Percentiles rank a stretch among this genome's conserved stretches.
Conservation (phyloP, 2,888 invertebrate species). For the Cryptops parisi region DNA sequence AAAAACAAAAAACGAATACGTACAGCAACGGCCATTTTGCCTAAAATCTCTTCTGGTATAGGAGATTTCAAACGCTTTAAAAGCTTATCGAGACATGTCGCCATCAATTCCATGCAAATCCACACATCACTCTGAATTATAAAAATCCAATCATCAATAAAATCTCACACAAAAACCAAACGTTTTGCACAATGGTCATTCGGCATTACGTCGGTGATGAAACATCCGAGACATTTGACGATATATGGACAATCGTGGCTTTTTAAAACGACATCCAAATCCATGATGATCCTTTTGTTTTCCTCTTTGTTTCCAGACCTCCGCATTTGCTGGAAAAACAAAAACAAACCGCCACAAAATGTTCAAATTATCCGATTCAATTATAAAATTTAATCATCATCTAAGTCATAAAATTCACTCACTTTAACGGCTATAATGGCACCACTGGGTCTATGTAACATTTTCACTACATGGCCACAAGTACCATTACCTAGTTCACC, state of each 20-base stretch:
- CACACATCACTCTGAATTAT: constrained; percentile 58
- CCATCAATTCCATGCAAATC: constrained; percentile 99
- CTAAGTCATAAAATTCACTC: constrained; percentile 21
- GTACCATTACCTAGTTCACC: constrained; percentile 88
- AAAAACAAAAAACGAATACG: constrained; percentile 29
- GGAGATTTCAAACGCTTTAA: constrained; percentile 67
- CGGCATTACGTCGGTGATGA: constrained; percentile 69
- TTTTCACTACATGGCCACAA: constrained; percentile 95
- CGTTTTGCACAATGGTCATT: not conserved
- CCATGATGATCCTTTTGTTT: constrained; percentile 96
- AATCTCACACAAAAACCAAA: too few relatives aligned
- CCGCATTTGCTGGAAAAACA: constrained; percentile 65
- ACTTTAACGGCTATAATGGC: constrained; percentile 89
- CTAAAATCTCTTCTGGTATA: constrained; percentile 91
- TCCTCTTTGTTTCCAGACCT: constrained; percentile 93
- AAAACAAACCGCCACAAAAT: constrained; percentile 5
- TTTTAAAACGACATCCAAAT: constrained; percentile 93
- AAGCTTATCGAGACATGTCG: constrained; percentile 94
- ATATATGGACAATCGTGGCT: constrained; percentile 95
- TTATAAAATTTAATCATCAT: not conserved
- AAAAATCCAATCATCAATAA: too few relatives aligned
- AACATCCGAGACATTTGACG: constrained; percentile 92
- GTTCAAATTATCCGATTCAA: not conserved
- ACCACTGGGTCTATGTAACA: constrained; percentile 73
- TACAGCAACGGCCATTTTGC: constrained; percentile 93